Conservation (phyloP, 2,888 invertebrate species). For the Ecdyonurus torrentis region DNA sequence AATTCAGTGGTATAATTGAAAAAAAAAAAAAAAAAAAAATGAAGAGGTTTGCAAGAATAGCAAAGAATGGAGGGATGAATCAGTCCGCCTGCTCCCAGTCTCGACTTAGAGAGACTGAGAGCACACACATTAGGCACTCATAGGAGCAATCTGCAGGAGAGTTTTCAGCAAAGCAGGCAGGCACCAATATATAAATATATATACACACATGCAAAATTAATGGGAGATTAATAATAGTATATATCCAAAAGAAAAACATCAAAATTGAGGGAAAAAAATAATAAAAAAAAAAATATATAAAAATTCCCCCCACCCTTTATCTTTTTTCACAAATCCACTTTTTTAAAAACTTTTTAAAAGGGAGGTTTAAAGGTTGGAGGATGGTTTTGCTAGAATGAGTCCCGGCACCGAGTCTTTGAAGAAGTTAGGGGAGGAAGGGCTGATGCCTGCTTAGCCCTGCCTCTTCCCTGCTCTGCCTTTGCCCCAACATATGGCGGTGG, state of each 20-base stretch:
- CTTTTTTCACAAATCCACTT: not conserved
- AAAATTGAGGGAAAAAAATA: not conserved
- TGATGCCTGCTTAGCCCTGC: not conserved
- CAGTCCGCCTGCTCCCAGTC: not conserved
- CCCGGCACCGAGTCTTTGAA: not conserved
- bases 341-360: too few species aligned
- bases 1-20: not conserved
- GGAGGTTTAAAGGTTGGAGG: too few species aligned
- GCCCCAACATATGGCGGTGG: not conserved
- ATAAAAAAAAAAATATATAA: not conserved
- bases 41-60: not conserved
- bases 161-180: not conserved
- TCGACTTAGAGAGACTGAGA: not conserved
- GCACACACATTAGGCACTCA: not conserved
- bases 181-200: not conserved
- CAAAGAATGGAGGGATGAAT: not conserved
- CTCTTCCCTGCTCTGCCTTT: not conserved
- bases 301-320: not conserved
- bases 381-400: not conserved
- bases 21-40: not conserved
- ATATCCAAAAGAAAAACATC: too few species aligned
- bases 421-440: not conserved
- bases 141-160: not conserved
- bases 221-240: too few species aligned
- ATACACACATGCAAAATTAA: not conserved